Conservation (phyloP, 2,888 invertebrate species). For the Polydrusus cervinus region DNA sequence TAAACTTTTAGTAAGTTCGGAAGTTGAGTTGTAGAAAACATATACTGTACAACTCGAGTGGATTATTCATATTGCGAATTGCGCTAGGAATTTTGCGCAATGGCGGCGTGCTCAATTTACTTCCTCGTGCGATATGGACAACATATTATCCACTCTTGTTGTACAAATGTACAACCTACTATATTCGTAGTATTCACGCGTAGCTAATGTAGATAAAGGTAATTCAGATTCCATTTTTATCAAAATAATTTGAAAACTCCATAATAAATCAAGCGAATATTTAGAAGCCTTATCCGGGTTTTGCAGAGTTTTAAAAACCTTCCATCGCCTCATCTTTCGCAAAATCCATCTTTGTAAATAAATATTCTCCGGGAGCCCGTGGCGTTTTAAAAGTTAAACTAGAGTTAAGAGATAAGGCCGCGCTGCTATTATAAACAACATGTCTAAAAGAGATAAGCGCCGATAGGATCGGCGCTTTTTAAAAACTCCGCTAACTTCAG, state of each 20-base stretch:
- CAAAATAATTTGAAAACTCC: constrained; percentile 10
- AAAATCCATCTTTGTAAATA: constrained; percentile 57
- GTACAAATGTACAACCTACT: no score
- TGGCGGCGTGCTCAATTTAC: no score
- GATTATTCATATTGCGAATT: no score
- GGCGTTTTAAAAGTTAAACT: constrained; percentile 57
- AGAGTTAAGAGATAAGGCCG: constrained; percentile 54
- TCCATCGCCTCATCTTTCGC: constrained; percentile 20
- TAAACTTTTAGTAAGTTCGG: no score
- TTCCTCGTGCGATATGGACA: no score
- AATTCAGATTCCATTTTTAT: constrained; percentile 12
- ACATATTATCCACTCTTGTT: no score
- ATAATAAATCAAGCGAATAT: constrained; percentile 26
- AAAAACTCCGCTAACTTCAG: constrained; percentile 70
- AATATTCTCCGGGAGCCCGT: constrained; percentile 50
- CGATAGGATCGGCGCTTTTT: constrained; percentile 66
- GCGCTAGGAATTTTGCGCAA: no score
- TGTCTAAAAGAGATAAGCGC: constrained; percentile 64
- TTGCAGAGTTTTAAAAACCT: constrained; percentile 27
- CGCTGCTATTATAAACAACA: constrained; percentile 64
- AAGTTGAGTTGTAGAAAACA: no score
- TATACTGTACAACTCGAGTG: no score
- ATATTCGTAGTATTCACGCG: no score
- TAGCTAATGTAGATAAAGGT: background rate
- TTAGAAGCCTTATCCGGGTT: constrained; percentile 17